Evolutionary conservation across 2,888 invertebrate species (phyloP), one percentile per base, ranked within the genome.

Genomic region (Harpalus rubripes): DNA sequence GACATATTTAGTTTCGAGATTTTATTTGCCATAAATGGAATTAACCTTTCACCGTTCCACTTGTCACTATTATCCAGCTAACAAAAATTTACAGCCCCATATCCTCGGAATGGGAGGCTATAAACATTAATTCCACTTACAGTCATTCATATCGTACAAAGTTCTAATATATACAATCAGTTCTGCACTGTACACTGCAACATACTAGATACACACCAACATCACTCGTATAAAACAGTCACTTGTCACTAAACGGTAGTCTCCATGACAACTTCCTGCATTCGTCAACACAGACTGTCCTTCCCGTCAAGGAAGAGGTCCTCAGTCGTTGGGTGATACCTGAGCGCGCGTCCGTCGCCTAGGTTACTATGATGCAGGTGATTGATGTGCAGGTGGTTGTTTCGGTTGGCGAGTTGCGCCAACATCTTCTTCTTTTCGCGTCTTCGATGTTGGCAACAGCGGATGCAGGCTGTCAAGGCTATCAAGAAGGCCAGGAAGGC

Each of bases 271-370:
- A 88, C 86, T 32, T 86, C 86, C 87, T 86, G 87, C 86, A 87
- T 88, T 88, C 88, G 95, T 95, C 95, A 95, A 95, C 95, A 95
- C 91, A 95, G 94, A 90, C 94, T 94, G 90, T 95, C 95, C 90
- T 95, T 95, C 87, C 94, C 92, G 88, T 95, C 93, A 65, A 93
- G 92, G 89, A 88, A 90, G 44, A 90, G 87, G 84, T 90, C 90
- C 82, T 89, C 89, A 56, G 63, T 84, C 0, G 84, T 65, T 12
- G 84, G 84, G 79, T 84, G 84, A 44, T 84, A 84, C 78, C 84
- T 84, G 6, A 88, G 87, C 8, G 86, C 86, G 74, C 86, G 86
- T 81, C 59, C 86, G 86, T 32, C 87, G 85, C 81, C 87, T 85
- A 26, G 86, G 86, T 93, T 92, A 88, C 94, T 93, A 87, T 93